A percentile compares a stretch with the other conserved stretches of the same genome.
phyloP scores from a whole-genome alignment of 2,113 vertebrate species.

The Dasyurus viverrinus region DNA sequence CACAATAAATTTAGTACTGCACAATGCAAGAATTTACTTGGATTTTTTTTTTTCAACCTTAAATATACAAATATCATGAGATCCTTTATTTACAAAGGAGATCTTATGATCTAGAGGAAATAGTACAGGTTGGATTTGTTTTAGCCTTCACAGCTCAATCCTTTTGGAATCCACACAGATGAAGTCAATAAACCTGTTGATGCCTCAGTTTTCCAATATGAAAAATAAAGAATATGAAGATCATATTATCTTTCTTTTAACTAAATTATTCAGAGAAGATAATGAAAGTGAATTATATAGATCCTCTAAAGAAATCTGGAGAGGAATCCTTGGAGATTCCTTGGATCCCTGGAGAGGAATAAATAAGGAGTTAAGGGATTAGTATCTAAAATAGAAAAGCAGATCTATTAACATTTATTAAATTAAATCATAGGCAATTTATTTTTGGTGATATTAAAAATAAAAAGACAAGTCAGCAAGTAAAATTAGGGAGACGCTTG shows the following conservation, averaged over 20 bases:
- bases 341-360: slow-evolving; percentile 11
- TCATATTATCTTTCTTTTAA: not conserved
- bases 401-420: slow-evolving; percentile 41
- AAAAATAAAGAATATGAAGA: slow-evolving; percentile 8
- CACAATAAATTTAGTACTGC: not conserved
- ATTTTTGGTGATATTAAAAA: slow-evolving; percentile 50
- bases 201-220: slow-evolving; percentile 53
- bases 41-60: not conserved
- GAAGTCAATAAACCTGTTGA: not conserved
- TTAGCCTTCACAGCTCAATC: not conserved
- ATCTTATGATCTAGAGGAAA: not conserved
- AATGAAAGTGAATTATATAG: slow-evolving; percentile 48
- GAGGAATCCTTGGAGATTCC: too few relatives aligned
- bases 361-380: slow-evolving; percentile 33
- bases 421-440: slow-evolving; percentile 55
- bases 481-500: slow-evolving; percentile 39
- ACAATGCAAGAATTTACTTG: not conserved
- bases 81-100: not conserved
- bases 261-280: slow-evolving; percentile 7
- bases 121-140: not conserved
- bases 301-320: slow-evolving; percentile 6
- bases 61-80: not conserved
- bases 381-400: slow-evolving; percentile 31
- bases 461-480: slow-evolving; percentile 24
- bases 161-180: not conserved